A percentile compares a stretch with the other conserved stretches of the same genome.
Evolutionary conservation across 2,797 vertebrate genomes (phyloP).

Genomic region (Chelidonichthys spinosus): DNA sequence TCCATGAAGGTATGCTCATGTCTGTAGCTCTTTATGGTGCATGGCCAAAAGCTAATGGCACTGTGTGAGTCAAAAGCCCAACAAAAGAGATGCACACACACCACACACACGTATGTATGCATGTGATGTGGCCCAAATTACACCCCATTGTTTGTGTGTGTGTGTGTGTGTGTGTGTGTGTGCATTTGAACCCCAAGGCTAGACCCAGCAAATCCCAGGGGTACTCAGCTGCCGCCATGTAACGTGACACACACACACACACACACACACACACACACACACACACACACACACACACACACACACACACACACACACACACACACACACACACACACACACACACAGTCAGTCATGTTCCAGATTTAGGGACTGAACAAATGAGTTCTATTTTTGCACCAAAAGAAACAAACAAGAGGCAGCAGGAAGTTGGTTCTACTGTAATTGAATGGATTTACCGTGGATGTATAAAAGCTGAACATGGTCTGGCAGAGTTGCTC

Average conservation of each 20-base stretch:
- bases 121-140: slow-evolving; percentile 11
- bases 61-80: slow-evolving; percentile 10
- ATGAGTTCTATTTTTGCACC: slow-evolving; percentile 64
- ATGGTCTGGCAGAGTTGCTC: not conserved
- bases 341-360: slow-evolving; percentile 18
- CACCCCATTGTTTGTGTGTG: slow-evolving; percentile 6
- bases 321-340: slow-evolving; percentile 15
- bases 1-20: not conserved
- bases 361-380: slow-evolving; percentile 56
- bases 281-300: slow-evolving; percentile 20
- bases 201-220: slow-evolving; percentile 42
- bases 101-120: not conserved
- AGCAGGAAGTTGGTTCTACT: slow-evolving; percentile 55
- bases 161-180: slow-evolving; percentile 7
- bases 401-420: slow-evolving; percentile 62
- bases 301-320: slow-evolving; percentile 14
- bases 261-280: not conserved
- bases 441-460: slow-evolving; percentile 39
- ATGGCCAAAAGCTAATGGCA: not conserved
- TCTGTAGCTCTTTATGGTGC: not conserved
- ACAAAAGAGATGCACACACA: not conserved
- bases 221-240: slow-evolving; percentile 54
- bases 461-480: not conserved
- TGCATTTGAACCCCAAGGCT: slow-evolving; percentile 18
- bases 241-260: slow-evolving; percentile 34